Evolutionary conservation across 2,888 invertebrate genomes (phyloP).

Genomic region (Meteorus cinctellus): DNA sequence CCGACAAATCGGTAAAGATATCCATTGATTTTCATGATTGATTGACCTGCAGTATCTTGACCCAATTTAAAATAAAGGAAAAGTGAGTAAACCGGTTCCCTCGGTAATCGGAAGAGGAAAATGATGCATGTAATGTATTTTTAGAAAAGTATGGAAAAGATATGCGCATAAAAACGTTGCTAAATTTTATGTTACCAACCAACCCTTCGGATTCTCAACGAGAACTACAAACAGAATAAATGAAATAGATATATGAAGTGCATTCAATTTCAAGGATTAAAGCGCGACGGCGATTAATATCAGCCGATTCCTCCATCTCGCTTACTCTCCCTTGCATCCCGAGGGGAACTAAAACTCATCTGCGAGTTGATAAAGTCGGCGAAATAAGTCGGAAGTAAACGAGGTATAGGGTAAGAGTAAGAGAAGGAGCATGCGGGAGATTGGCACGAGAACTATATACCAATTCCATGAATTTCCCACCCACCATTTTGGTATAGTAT

Average conservation of each 20-base stretch:
- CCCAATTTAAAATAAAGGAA: no score
- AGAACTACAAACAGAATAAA: constrained; percentile 24
- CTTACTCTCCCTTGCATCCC: constrained; percentile 8
- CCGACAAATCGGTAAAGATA: no score
- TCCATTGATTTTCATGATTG: no score
- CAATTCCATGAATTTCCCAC: constrained; percentile 31
- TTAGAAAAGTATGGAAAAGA: not conserved
- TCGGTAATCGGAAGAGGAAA: no score
- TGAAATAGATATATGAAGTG: constrained; percentile 25
- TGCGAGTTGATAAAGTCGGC: constrained; percentile 32
- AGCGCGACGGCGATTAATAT: constrained; percentile 32
- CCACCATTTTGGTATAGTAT: not conserved
- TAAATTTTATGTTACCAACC: not conserved
- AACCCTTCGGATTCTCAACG: not conserved
- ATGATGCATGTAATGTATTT: no score
- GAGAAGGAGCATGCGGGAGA: not conserved
- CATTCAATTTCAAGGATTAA: constrained; percentile 33
- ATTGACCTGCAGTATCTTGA: no score
- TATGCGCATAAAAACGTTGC: not conserved
- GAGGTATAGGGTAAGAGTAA: constrained; percentile 3
- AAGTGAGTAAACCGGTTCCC: no score
- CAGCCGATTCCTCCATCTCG: constrained; percentile 10
- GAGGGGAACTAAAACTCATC: constrained; percentile 22
- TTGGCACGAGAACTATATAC: not conserved
- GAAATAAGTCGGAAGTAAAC: constrained; percentile 31